Base-by-base conservation (phyloP, 1,140 invertebrate genomes). In the Nasonia vitripennis region DNA sequence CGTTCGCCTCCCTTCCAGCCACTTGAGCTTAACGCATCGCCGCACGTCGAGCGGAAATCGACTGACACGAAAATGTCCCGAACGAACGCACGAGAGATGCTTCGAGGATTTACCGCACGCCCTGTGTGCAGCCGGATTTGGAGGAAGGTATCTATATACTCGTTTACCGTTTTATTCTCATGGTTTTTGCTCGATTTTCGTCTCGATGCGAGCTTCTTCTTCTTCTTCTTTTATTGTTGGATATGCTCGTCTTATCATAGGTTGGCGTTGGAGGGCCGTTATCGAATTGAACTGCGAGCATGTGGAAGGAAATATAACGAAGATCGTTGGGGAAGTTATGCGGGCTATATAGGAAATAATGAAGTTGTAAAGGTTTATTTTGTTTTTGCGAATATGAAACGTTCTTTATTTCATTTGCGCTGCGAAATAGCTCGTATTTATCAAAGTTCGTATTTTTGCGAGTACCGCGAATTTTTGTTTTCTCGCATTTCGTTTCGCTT, bases 21-120 rank as follows among this genome's bases (percentile, higher is more conserved):
- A 86, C 74, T 78, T 86, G 80, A 78, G 68, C 71, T 86, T 78
- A 82, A 86, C 74, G 74, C 80, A 86, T 82, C 85, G 31, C 14
- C 55, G 27, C 70, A 4, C 14, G 34, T 37, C 6, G 62, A 78
- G 34, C 23, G 71, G 41, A 77, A 84, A 81, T 86, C 71, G 55
- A 62, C 34, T 81, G 70, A 70, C 51, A 75, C 81, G 71, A 78
- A 77, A 84, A 67, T 67, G 74, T 83, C 74, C 74, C 62, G 14
- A 68, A 10, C 20, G 51, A 73, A 73, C 67, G 79, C 34, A 71
- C 14, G 20, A 55, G 9, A 23, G 11, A 75, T 34, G 73, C 73
- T 41, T 41, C 73, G 73, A 78, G 75, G 41, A 78, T 78, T 78
- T 78, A 78, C 48, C 23, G n/a, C 31, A 37, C 10, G 68, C 27